Evolutionary conservation across 2,888 invertebrate genomes (phyloP).

Genomic region (Cheilosia vulpina): DNA sequence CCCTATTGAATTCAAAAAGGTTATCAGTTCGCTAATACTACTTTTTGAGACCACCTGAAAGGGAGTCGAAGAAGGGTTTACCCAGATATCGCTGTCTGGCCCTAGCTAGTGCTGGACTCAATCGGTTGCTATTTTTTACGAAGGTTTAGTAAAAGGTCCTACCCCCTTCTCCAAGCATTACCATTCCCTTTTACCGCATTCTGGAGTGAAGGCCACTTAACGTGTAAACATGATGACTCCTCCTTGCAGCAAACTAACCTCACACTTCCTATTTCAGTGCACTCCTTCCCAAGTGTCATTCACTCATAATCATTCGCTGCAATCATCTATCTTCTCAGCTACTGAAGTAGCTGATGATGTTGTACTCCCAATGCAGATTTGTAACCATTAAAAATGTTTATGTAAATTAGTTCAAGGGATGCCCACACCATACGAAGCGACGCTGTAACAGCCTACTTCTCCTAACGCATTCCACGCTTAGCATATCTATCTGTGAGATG

Average conservation of each 20-base stretch:
- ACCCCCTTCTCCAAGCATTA: too few species aligned
- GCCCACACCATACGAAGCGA: slow-evolving; percentile 29
- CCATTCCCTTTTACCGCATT: too few species aligned
- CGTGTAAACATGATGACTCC: background rate
- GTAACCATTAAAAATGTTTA: slow-evolving; percentile 69
- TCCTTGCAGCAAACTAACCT: background rate
- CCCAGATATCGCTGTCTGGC: too few species aligned
- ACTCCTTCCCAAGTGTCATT: slow-evolving; percentile 50
- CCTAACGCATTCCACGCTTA: slow-evolving; percentile 15
- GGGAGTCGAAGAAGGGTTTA: too few species aligned
- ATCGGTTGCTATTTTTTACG: too few species aligned
- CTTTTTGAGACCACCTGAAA: too few species aligned
- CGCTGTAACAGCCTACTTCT: slow-evolving; percentile 3
- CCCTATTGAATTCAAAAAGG: too few species aligned
- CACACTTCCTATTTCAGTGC: slow-evolving; percentile 21
- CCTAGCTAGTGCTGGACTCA: too few species aligned
- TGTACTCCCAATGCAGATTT: slow-evolving; percentile 58
- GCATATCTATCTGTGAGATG: slow-evolving; percentile 22
- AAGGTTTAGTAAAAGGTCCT: too few species aligned
- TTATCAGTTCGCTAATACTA: too few species aligned
- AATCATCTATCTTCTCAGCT: slow-evolving; percentile 66
- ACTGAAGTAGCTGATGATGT: slow-evolving; percentile 71
- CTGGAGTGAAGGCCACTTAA: too few species aligned
- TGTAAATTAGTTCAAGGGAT: slow-evolving; percentile 71
- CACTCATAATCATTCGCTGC: slow-evolving; percentile 51